A percentile compares a stretch with the other conserved stretches of the same genome.
These are phyloP conservation scores for Trachelus troglodyta DNA, from an alignment of 2,888 invertebrate genomes.

Conservation along the genomic window DNA sequence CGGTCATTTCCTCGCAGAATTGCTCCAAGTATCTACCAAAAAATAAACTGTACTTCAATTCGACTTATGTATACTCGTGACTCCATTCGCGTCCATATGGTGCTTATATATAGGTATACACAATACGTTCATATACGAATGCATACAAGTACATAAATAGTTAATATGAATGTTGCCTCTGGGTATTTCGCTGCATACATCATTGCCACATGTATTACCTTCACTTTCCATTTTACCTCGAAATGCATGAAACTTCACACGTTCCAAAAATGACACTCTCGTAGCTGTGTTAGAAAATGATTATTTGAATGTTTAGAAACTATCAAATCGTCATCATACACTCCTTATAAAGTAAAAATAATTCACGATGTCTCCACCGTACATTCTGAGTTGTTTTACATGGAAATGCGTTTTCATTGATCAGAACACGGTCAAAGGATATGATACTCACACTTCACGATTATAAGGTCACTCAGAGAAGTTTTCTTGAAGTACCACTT, in stretches of 20 bases:
- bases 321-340: not conserved
- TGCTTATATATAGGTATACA: not conserved
- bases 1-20: not conserved
- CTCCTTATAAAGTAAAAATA: constrained; percentile 26
- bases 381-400: not conserved
- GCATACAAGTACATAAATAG: not conserved
- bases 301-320: not conserved
- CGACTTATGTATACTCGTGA: not conserved
- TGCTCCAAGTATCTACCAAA: not conserved
- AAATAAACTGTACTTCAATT: not conserved
- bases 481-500: constrained; percentile 25
- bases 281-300: not conserved
- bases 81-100: not conserved
- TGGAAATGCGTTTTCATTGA: constrained; percentile 25
- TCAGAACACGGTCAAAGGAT: not conserved
- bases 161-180: constrained; percentile 36
- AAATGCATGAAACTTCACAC: not conserved
- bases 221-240: constrained; percentile 57
- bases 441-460: constrained; percentile 11
- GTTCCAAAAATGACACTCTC: not conserved
- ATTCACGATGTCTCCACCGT: constrained; percentile 11
- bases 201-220: constrained; percentile 56
- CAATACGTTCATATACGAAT: not conserved
- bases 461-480: constrained; percentile 26
- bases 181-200: constrained; percentile 46